Conservation (phyloP, 2,797 vertebrate species). For the Apogon hyalosoma region DNA sequence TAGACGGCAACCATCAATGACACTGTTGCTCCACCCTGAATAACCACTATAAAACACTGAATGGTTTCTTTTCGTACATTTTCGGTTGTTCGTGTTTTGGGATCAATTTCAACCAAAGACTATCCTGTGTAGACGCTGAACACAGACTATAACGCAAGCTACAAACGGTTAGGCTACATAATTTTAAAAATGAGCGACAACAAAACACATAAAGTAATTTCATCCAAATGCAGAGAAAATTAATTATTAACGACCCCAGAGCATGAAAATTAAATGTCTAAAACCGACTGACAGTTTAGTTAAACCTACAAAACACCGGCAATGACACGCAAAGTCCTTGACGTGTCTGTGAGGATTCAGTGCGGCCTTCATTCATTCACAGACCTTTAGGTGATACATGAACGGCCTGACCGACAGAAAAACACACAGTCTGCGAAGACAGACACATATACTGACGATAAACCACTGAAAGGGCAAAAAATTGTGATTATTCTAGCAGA, state of each 20-base stretch:
- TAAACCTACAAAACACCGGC: not conserved
- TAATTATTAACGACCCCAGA: accelerated
- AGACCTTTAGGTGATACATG: not conserved
- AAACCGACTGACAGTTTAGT: accelerated
- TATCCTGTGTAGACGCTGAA: too few species aligned
- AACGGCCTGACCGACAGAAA: accelerated
- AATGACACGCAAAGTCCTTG: conserved; percentile 83
- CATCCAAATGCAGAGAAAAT: accelerated
- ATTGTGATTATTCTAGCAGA: conserved; percentile 2
- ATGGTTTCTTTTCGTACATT: too few species aligned
- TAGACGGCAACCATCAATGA: not conserved
- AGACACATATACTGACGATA: accelerated
- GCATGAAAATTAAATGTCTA: not conserved
- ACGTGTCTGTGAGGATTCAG: conserved; percentile 59
- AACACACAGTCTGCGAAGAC: not conserved
- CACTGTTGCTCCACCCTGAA: accelerated
- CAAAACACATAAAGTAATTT: accelerated
- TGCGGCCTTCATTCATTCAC: conserved; percentile 47
- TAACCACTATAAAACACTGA: not conserved
- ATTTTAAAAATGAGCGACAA: not conserved
- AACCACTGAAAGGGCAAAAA: accelerated
- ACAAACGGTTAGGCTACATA: not conserved
- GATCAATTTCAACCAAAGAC: not conserved
- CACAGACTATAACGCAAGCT: not conserved
- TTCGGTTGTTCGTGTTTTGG: not conserved